These are phyloP conservation scores for Manis javanica DNA, from an alignment of 2,797 vertebrate species.

Conservation along the genomic window DNA sequence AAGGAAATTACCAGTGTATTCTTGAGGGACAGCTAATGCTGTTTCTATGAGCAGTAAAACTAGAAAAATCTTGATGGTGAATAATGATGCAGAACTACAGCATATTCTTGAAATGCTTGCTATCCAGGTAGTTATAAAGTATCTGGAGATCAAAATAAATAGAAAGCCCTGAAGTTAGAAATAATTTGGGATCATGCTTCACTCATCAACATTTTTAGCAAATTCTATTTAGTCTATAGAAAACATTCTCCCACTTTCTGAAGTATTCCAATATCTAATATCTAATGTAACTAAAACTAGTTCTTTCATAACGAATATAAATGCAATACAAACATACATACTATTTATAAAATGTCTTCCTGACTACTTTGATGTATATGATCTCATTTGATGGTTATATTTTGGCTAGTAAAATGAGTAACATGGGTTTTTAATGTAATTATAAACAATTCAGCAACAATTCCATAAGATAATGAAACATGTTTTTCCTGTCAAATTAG, in stretches of 20 bases:
- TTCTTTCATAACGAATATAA: slow-evolving; percentile 33
- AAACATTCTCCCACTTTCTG: neutral
- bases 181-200: neutral
- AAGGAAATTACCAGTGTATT: neutral
- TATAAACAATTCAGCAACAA: slow-evolving; percentile 9
- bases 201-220: neutral
- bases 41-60: neutral
- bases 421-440: neutral
- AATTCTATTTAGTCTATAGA: neutral
- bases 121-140: neutral
- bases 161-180: slow-evolving; percentile 3
- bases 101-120: neutral
- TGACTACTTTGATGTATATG: slow-evolving; percentile 23
- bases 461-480: slow-evolving; percentile 20
- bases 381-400: neutral
- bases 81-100: neutral
- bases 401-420: slow-evolving; percentile 31
- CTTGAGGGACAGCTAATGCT: neutral
- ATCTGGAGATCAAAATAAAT: neutral
- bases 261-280: slow-evolving; percentile 22
- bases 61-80: neutral
- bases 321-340: neutral
- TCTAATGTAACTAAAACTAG: neutral
- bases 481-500: neutral
- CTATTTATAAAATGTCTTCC: slow-evolving; percentile 3